phyloP scores from a whole-genome alignment of 2,113 vertebrate genomes.

The Fregetta grallaria region DNA sequence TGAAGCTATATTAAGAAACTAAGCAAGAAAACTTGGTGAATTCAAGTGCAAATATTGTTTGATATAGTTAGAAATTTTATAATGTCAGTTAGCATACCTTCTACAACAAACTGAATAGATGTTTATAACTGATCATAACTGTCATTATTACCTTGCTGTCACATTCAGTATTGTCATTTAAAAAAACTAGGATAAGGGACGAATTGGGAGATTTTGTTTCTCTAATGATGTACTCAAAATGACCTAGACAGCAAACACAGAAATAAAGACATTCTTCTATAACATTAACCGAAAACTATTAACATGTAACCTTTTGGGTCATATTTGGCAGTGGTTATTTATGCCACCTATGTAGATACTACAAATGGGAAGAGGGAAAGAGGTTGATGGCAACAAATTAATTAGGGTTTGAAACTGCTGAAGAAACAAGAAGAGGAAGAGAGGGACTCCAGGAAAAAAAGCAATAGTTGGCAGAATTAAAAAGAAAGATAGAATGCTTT shows the following conservation, averaged over 20 bases:
- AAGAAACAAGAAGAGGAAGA: background rate
- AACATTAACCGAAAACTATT: background rate
- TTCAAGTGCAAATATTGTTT: background rate
- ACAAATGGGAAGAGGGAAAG: background rate
- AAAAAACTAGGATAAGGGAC: background rate
- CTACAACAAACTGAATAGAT: background rate
- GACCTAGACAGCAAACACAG: background rate
- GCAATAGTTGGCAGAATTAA: background rate
- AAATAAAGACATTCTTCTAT: background rate
- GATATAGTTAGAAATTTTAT: background rate
- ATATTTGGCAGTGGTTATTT: background rate
- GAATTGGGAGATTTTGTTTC: background rate
- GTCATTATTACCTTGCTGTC: background rate
- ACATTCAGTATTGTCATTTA: background rate
- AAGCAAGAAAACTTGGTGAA: background rate
- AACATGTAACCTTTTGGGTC: background rate
- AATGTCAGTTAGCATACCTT: background rate
- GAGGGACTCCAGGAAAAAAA: no score
- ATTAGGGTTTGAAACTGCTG: background rate
- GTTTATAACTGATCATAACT: background rate
- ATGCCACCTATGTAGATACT: background rate
- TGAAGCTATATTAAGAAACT: background rate
- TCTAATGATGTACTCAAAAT: background rate
- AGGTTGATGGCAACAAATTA: background rate
- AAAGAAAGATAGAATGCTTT: background rate